Percentiles rank a stretch among this genome's conserved stretches.
phyloP scores from a whole-genome alignment of 1,140 invertebrate species.

The Drosophila ogumai region DNA sequence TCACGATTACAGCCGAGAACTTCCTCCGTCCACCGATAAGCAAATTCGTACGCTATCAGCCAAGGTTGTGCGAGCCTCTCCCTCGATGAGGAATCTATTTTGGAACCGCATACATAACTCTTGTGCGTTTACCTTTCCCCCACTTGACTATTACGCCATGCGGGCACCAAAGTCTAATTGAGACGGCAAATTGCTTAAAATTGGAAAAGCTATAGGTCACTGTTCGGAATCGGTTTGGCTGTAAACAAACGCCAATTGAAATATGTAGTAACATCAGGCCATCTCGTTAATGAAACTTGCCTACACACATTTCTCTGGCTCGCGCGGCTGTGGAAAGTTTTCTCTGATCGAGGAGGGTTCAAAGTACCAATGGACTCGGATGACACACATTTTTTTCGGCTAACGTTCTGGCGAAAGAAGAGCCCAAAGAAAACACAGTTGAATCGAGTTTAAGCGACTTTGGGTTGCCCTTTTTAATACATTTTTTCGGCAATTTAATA shows the following conservation, averaged over 20 bases:
- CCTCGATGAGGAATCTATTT: slow-evolving; percentile 44
- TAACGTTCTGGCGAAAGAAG: slow-evolving; percentile 50
- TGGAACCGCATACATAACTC: slow-evolving; percentile 24
- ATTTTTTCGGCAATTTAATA: too few relatives aligned
- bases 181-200: slow-evolving; percentile 54
- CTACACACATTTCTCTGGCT: slow-evolving; percentile 12
- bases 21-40: slow-evolving; percentile 52
- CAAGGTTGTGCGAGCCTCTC: slow-evolving; percentile 25
- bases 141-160: slow-evolving; percentile 38
- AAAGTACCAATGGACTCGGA: slow-evolving; percentile 48
- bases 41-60: slow-evolving; percentile 61
- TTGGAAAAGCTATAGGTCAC: slow-evolving; percentile 50
- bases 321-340: slow-evolving; percentile 62
- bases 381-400: slow-evolving; percentile 50
- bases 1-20: slow-evolving; percentile 30
- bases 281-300: slow-evolving; percentile 41
- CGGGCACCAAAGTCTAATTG: slow-evolving; percentile 59
- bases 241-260: slow-evolving; percentile 41
- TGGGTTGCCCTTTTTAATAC: neutral
- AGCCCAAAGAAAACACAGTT: slow-evolving; percentile 31
- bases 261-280: slow-evolving; percentile 19
- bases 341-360: slow-evolving; percentile 34
- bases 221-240: slow-evolving; percentile 27
- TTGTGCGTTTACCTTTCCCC: slow-evolving; percentile 24
- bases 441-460: neutral